These are phyloP conservation scores for Camelus dromedarius DNA, from an alignment of 2,113 vertebrate genomes.

Conservation along the genomic window DNA sequence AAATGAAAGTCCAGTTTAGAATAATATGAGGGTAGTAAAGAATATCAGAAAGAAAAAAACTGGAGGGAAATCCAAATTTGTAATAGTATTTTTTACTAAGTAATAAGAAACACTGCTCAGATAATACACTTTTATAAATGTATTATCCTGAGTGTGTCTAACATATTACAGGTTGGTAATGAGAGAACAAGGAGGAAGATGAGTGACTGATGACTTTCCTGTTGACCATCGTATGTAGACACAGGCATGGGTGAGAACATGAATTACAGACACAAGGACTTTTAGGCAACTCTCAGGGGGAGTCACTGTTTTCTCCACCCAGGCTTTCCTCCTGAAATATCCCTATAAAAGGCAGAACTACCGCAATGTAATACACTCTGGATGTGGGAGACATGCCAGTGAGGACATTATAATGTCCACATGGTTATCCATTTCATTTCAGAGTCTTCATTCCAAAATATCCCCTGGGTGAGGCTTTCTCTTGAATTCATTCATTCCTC, in stretches of 20 bases:
- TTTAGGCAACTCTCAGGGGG: neutral
- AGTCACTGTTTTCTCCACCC: neutral
- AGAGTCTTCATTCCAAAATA: neutral
- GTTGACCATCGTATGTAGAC: neutral
- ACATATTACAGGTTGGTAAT: slow-evolving; percentile 16
- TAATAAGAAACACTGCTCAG: neutral
- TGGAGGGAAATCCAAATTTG: neutral
- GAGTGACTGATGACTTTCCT: neutral
- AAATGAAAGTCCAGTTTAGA: neutral
- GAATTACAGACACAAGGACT: neutral
- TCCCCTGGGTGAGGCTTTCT: neutral
- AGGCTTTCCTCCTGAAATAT: neutral
- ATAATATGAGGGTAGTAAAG: neutral
- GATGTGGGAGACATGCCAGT: neutral
- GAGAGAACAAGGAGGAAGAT: neutral
- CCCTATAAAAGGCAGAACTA: neutral
- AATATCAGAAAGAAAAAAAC: neutral
- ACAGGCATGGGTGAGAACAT: neutral
- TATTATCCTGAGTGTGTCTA: neutral
- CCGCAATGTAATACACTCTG: neutral
- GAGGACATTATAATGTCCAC: neutral
- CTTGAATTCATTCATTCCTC: neutral
- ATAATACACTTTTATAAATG: neutral
- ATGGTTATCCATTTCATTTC: neutral
- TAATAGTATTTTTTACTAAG: neutral